Base-by-base conservation (phyloP, 2,888 invertebrate species). In the Acrobeloides nanus region DNA sequence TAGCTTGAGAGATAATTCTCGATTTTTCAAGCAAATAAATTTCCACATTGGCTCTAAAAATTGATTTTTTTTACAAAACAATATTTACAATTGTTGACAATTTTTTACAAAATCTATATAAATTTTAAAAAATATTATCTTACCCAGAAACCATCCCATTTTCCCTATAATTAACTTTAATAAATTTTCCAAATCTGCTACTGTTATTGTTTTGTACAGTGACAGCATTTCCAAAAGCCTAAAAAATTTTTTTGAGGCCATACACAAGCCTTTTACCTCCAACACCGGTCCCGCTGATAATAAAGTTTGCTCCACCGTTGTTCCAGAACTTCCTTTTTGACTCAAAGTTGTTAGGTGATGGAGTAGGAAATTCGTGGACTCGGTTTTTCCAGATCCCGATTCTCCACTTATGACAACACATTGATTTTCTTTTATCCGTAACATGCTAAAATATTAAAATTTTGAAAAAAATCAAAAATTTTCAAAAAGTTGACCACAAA, bases 171-270 rank as follows among this genome's bases (percentile, higher is more conserved):
- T 89, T 89, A 64, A 92, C 87, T 81, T 92, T 90, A 64, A 93
- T 90, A 76, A 92, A 93, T 78, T 93, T 93, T 41, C 92, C 92
- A 78, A 92, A 93, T 56, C 93, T 81, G 80, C 89, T 89, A 42
- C 89, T 89, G 77, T 93, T 93, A 77, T 92, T 90, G 76, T 92
- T 57, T 74, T 92, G 90, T 2, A 90, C 87, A 26, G 92, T 93
- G 79, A 90, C 92, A 0, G 93, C 90, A 78, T 93, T 93, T n/a
- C 93, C 93, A 76, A 93, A 93, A 5, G 92, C 92, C 81, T 81
- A 68, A 24, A 76, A 73, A 33, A 34, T 37, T n/a, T n/a, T n/a
- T n/a, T n/a, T n/a, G n/a, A n/a, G n/a, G 17, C 20, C 21, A 55
- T 75, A 59, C 3, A n/a, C n/a, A n/a, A n/a, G n/a, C n/a, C n/a